Percentiles rank a stretch among this genome's conserved stretches.
phyloP scores from a whole-genome alignment of 2,888 invertebrate species.

The Graphium colonna region DNA sequence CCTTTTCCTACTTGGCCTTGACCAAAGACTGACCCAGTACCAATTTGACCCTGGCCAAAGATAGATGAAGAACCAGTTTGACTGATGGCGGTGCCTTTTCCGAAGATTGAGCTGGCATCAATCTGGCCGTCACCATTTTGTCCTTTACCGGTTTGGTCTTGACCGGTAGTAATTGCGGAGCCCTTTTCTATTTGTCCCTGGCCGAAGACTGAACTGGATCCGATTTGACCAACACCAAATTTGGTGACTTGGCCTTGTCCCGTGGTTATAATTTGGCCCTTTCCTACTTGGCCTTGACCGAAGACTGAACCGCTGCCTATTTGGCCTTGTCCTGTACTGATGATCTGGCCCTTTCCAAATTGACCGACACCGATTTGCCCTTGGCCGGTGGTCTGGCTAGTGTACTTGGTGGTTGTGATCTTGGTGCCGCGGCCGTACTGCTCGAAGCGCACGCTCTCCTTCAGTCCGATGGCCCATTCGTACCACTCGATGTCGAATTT shows the following conservation, averaged over 20 bases:
- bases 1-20: conserved; percentile 32
- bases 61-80: conserved; percentile 28
- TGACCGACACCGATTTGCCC: conserved; percentile 13
- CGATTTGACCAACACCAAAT: not conserved
- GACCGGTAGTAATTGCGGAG: conserved; percentile 10
- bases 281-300: conserved; percentile 25
- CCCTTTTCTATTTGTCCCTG: not conserved
- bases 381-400: conserved; percentile 25
- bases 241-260: not conserved
- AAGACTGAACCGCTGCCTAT: conserved; percentile 30
- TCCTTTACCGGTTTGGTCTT: conserved; percentile 8
- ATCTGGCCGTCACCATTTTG: conserved; percentile 23
- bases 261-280: conserved; percentile 34
- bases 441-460: conserved; percentile 60
- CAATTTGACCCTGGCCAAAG: conserved; percentile 29
- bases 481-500: conserved; percentile 82
- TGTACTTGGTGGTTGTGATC: conserved; percentile 29
- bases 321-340: conserved; percentile 6
- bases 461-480: conserved; percentile 68
- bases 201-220: not conserved
- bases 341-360: conserved; percentile 16
- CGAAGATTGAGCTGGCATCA: not conserved
- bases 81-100: conserved; percentile 2
- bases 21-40: conserved; percentile 22
- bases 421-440: conserved; percentile 48